phyloP scores from a whole-genome alignment of 2,113 vertebrate species.

The Setophaga kirtlandii region DNA sequence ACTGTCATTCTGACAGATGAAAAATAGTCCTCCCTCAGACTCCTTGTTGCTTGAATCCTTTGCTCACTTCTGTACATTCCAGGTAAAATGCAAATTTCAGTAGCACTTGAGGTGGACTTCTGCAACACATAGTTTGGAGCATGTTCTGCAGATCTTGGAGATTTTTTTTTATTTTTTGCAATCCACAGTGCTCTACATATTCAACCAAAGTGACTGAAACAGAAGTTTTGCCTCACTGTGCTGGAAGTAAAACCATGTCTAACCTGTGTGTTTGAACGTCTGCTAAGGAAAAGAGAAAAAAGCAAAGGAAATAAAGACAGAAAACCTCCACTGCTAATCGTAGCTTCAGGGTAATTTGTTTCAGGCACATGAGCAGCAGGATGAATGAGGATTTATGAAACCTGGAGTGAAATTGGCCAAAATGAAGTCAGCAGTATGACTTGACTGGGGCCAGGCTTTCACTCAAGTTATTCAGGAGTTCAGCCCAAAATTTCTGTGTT shows the following conservation, averaged over 20 bases:
- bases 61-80: background rate
- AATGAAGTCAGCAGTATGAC: background rate
- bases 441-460: slow-evolving; percentile 8
- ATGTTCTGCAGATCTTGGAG: background rate
- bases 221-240: background rate
- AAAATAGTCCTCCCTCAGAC: background rate
- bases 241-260: background rate
- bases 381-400: background rate
- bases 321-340: background rate
- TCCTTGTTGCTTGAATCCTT: background rate
- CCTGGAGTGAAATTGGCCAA: background rate
- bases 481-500: background rate
- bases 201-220: background rate
- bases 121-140: background rate
- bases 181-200: background rate
- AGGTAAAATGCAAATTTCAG: background rate
- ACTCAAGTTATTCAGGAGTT: background rate
- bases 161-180: background rate
- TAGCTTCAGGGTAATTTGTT: background rate
- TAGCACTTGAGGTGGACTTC: background rate
- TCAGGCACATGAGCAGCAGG: background rate
- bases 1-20: background rate
- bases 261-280: background rate
- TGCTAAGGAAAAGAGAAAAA: background rate
- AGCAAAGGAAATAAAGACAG: background rate